Conservation (phyloP, 2,113 vertebrate genomes). For the Laticauda laticaudata region DNA sequence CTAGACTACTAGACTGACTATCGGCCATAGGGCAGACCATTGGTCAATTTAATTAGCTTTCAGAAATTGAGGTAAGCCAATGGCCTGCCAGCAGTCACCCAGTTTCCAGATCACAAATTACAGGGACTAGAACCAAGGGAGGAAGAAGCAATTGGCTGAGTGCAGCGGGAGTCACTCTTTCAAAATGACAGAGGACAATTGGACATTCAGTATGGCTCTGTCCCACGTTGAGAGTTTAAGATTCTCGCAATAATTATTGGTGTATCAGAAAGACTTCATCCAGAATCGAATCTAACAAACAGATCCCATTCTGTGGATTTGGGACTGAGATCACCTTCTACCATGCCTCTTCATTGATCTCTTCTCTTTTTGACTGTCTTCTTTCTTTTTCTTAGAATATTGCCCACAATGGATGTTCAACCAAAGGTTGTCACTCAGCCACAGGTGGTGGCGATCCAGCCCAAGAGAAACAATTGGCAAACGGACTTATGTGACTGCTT, state of each 20-base stretch:
- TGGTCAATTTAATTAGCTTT: neutral
- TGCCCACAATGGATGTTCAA: neutral
- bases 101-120: neutral
- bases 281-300: neutral
- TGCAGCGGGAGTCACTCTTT: neutral
- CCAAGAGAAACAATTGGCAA: constrained; percentile 42
- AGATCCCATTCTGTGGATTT: neutral
- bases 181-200: neutral
- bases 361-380: neutral
- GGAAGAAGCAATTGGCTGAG: neutral
- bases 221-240: neutral
- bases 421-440: neutral
- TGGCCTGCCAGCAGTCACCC: neutral
- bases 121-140: neutral
- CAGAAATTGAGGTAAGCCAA: neutral
- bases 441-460: fast-evolving
- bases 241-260: neutral
- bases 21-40: neutral
- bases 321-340: neutral
- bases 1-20: neutral
- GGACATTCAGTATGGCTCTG: neutral
- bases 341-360: neutral
- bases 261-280: neutral
- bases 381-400: neutral
- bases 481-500: constrained; percentile 65